A percentile compares a stretch with the other conserved stretches of the same genome.
Evolutionary conservation across 2,888 invertebrate species (phyloP).

Genomic region (Trissonchulus latispiculum): DNA sequence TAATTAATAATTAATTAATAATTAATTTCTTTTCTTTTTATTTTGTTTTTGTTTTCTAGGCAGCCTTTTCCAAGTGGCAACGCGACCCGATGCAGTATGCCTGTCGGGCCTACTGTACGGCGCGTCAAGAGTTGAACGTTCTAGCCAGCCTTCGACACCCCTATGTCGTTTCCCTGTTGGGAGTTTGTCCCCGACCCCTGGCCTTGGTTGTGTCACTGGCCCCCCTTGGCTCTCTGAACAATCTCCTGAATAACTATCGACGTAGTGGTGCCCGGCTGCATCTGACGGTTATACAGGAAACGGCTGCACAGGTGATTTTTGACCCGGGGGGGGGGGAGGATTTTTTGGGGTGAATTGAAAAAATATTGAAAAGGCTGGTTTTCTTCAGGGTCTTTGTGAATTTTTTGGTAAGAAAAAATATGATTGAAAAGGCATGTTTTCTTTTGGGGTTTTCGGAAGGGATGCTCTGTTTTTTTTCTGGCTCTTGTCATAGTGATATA

Average conservation of each 20-base stretch:
- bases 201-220: slow-evolving; percentile 79
- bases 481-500: too few species aligned
- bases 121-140: slow-evolving; percentile 83
- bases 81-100: slow-evolving; percentile 81
- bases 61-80: slow-evolving; percentile 78
- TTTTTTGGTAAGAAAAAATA: too few species aligned
- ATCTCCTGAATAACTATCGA: slow-evolving; percentile 69
- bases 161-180: slow-evolving; percentile 82
- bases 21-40: slow-evolving; percentile 11
- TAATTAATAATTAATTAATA: too few species aligned
- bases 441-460: too few species aligned
- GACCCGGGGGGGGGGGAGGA: too few species aligned
- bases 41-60: slow-evolving; percentile 46
- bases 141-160: slow-evolving; percentile 71
- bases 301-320: slow-evolving; percentile 70
- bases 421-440: too few species aligned
- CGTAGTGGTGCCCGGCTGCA: slow-evolving; percentile 71
- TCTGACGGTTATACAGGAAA: slow-evolving; percentile 66
- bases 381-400: too few species aligned
- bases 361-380: too few species aligned
- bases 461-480: too few species aligned
- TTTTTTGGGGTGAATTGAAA: too few species aligned
- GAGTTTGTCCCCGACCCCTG: slow-evolving; percentile 75
- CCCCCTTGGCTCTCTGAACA: slow-evolving; percentile 79
- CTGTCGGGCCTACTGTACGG: slow-evolving; percentile 90